These are phyloP conservation scores for Elegia similella DNA, from an alignment of 2,888 invertebrate species.

Conservation along the genomic window DNA sequence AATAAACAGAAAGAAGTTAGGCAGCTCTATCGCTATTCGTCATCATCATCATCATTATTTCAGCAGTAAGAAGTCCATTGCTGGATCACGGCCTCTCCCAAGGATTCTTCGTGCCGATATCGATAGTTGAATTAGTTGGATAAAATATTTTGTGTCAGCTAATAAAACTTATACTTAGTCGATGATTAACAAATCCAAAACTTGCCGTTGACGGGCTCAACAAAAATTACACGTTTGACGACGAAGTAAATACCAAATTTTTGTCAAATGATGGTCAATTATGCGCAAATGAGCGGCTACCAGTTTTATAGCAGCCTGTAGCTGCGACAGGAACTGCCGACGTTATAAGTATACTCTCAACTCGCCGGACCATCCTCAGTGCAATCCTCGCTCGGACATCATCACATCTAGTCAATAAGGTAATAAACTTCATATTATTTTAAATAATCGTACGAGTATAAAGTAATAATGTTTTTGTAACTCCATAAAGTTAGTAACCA, in stretches of 20 bases:
- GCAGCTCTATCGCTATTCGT: too few relatives aligned
- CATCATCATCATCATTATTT: too few relatives aligned
- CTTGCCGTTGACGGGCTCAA: not conserved
- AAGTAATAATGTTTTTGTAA: too few relatives aligned
- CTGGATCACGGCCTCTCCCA: too few relatives aligned
- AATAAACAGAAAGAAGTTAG: too few relatives aligned
- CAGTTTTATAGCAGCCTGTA: not conserved
- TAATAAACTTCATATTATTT: conserved; percentile 20
- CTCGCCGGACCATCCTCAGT: conserved; percentile 22
- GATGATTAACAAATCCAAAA: not conserved
- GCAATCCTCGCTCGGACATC: conserved; percentile 43
- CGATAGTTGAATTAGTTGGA: too few relatives aligned
- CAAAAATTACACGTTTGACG: not conserved
- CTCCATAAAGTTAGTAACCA: too few relatives aligned
- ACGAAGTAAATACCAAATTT: not conserved
- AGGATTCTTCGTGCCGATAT: too few relatives aligned
- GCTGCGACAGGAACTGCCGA: conserved; percentile 39
- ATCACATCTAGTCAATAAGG: conserved; percentile 53
- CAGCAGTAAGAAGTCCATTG: too few relatives aligned
- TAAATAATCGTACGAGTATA: too few relatives aligned
- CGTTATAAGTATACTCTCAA: conserved; percentile 57
- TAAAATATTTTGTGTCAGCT: too few relatives aligned
- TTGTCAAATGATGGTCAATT: not conserved
- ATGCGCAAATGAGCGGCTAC: not conserved
- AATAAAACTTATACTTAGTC: not conserved